Conservation (phyloP, 2,797 vertebrate species). For the Synanceia verrucosa region DNA sequence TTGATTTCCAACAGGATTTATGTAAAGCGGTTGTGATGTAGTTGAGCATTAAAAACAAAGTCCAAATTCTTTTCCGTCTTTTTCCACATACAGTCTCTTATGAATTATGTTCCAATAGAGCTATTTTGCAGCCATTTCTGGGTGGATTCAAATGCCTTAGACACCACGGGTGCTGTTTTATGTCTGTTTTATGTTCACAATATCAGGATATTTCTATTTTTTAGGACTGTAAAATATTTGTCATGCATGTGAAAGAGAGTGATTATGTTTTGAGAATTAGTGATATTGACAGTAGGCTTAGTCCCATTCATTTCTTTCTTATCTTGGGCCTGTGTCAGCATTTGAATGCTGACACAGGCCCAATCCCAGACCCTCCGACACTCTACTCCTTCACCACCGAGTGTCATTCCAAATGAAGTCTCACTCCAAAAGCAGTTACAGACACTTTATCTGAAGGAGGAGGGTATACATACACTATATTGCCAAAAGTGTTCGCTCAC, state of each 20-base stretch:
- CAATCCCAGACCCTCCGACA: too few species aligned
- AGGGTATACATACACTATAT: too few species aligned
- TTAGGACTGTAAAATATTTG: neutral
- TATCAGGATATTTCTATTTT: neutral
- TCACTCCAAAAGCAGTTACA: too few species aligned
- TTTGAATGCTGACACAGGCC: too few species aligned
- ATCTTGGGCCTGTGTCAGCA: too few species aligned
- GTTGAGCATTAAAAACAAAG: conserved; percentile 32
- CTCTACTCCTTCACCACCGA: too few species aligned
- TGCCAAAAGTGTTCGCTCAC: too few species aligned
- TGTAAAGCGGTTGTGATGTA: conserved; percentile 25
- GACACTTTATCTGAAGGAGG: too few species aligned
- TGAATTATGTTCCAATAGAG: conserved; percentile 4
- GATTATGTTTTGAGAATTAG: neutral
- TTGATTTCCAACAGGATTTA: conserved; percentile 31
- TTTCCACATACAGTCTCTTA: conserved; percentile 12
- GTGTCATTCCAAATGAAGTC: too few species aligned
- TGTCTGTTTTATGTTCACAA: neutral
- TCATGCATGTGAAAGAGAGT: neutral
- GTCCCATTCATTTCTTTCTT: neutral
- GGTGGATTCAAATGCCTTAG: neutral
- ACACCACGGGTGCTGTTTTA: neutral
- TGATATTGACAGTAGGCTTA: neutral
- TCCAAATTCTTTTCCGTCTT: conserved; percentile 2
- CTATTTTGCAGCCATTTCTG: neutral